Conservation (phyloP, 2,113 vertebrate genomes). For the Cyanocitta stelleri region DNA sequence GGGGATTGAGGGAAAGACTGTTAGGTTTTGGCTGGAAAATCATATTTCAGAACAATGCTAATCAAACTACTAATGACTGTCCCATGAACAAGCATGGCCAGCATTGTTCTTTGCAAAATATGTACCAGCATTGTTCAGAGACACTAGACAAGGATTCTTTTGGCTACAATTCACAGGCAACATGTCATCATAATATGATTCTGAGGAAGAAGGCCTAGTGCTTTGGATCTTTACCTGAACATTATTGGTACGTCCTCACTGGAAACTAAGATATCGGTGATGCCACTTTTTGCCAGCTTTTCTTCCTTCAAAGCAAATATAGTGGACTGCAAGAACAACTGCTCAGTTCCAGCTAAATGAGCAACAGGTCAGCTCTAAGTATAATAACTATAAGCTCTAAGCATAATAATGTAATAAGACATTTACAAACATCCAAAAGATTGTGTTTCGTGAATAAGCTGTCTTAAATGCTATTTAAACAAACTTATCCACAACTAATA, state of each 20-base stretch:
- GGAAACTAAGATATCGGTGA: neutral
- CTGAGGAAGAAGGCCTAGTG: neutral
- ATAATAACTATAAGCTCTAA: neutral
- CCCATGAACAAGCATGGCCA: conserved; percentile 10
- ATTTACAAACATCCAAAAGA: conserved; percentile 31
- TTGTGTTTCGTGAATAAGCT: conserved; percentile 27
- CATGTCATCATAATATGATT: neutral
- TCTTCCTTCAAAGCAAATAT: neutral
- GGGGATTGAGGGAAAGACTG: neutral
- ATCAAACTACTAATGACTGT: conserved; percentile 16
- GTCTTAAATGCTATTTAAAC: conserved; percentile 25
- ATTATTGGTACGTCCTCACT: neutral
- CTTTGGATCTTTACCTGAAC: neutral
- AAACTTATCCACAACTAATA: conserved; percentile 1
- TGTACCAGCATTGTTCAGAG: conserved; percentile 5
- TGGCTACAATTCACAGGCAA: neutral
- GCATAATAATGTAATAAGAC: conserved; percentile 23
- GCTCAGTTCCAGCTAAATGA: neutral
- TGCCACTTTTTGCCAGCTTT: neutral
- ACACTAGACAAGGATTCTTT: neutral
- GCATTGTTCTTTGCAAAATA: conserved; percentile 31
- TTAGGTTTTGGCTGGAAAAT: conserved; percentile 7
- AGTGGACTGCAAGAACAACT: neutral
- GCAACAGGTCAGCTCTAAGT: neutral
- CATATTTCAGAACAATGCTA: conserved; percentile 36